Conservation (phyloP, 2,888 invertebrate genomes). For the Pterostichus madidus region DNA sequence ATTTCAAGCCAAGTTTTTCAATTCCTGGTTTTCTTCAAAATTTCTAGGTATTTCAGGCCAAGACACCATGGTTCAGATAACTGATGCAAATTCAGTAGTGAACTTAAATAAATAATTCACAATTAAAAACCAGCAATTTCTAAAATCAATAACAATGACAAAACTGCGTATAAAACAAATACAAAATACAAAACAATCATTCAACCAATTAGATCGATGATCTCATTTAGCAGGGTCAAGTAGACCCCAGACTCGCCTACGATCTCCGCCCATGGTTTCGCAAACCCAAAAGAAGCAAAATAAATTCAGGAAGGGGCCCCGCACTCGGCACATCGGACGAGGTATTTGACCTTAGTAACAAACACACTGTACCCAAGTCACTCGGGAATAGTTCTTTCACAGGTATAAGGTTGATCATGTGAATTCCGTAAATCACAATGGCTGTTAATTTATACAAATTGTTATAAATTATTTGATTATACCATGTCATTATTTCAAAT, state of each 20-base stretch:
- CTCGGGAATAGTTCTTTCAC: not conserved
- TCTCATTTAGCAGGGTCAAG: conserved; percentile 39
- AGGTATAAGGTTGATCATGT: not conserved
- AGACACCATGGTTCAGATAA: no score
- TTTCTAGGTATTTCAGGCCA: no score
- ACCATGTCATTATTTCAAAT: no score
- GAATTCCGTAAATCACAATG: no score
- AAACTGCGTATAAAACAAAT: conserved; percentile 1
- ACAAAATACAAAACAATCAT: conserved; percentile 19
- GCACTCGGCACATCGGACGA: not conserved
- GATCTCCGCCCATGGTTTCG: conserved; percentile 32
- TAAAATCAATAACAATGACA: not conserved
- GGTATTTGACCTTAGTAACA: conserved; percentile 52
- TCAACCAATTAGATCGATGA: conserved; percentile 45
- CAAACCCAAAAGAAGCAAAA: conserved; percentile 31
- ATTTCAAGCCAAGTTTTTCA: no score
- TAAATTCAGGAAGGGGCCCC: conserved; percentile 40
- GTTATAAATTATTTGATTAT: no score
- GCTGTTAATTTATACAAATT: no score
- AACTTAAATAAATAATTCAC: conserved; percentile 14
- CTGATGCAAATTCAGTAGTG: not conserved
- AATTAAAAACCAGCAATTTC: not conserved
- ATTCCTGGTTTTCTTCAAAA: no score
- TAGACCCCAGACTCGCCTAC: conserved; percentile 32
- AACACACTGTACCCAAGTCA: not conserved